Percentiles rank a stretch among this genome's conserved stretches.
These are phyloP conservation scores for Synanthedon vespiformis DNA, from an alignment of 2,888 invertebrate genomes.

Conservation along the genomic window DNA sequence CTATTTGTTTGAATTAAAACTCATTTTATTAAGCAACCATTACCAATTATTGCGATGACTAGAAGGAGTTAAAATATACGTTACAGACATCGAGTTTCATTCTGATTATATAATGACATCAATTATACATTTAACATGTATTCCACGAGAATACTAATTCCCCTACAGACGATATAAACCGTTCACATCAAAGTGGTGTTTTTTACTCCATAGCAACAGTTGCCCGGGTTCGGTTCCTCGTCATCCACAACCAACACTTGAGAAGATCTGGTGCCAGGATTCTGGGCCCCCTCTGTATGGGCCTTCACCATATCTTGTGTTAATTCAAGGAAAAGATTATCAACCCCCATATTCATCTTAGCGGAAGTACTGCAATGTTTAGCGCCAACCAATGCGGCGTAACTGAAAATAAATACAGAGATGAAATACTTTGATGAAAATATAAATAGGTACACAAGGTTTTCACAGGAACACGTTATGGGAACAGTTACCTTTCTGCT, in stretches of 20 bases:
- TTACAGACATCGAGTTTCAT: no score
- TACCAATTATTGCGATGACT: no score
- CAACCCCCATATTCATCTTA: conserved; percentile 90
- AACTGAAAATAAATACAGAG: conserved; percentile 67
- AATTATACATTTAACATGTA: no score
- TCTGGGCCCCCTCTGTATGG: conserved; percentile 32
- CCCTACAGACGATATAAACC: no score
- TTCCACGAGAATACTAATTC: no score
- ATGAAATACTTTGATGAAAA: not conserved
- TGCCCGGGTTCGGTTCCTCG: conserved; percentile 23
- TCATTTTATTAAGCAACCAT: no score
- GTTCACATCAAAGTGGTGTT: no score
- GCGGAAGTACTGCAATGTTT: conserved; percentile 94
- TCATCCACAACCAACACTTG: conserved; percentile 58
- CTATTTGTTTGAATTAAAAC: no score
- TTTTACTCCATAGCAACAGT: not conserved
- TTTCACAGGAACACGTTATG: no score
- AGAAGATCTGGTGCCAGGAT: conserved; percentile 30
- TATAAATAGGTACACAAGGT: not conserved
- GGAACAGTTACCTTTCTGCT: conserved; percentile 79
- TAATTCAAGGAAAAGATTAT: conserved; percentile 89
- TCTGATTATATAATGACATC: no score
- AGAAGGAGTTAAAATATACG: no score
- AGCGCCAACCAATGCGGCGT: conserved; percentile 91
- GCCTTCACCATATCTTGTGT: conserved; percentile 79